These are phyloP conservation scores for Scaptomyza montana DNA, from an alignment of 1,140 invertebrate genomes.

Conservation along the genomic window DNA sequence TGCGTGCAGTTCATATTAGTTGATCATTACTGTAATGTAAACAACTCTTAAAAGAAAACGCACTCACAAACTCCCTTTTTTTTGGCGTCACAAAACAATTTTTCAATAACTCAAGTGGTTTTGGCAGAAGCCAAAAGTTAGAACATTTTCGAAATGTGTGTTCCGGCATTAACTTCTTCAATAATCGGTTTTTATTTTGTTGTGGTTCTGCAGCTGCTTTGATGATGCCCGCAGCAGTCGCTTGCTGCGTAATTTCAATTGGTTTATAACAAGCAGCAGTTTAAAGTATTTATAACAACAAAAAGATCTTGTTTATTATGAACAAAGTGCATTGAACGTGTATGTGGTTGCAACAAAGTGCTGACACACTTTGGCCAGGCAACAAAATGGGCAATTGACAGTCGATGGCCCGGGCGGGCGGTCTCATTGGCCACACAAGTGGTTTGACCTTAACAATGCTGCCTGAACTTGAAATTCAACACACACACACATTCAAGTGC, in stretches of 20 bases:
- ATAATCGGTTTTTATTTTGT: slow-evolving; percentile 48
- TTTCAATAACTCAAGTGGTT: slow-evolving; percentile 61
- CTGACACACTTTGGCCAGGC: slow-evolving; percentile 75
- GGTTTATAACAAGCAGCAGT: slow-evolving; percentile 60
- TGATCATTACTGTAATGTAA: slow-evolving; percentile 27
- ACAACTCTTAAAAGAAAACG: slow-evolving; percentile 26
- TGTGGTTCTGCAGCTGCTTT: slow-evolving; percentile 40
- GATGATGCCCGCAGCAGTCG: slow-evolving; percentile 55
- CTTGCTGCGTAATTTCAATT: slow-evolving; percentile 54
- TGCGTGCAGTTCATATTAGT: background rate
- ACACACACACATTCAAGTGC: slow-evolving; percentile 41
- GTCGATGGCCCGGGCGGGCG: slow-evolving; percentile 18
- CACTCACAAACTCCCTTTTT: slow-evolving; percentile 18
- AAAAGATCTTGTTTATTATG: slow-evolving; percentile 72
- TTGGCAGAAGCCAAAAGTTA: slow-evolving; percentile 2
- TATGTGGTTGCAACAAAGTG: slow-evolving; percentile 41
- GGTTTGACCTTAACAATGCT: slow-evolving; percentile 69
- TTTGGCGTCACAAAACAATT: slow-evolving; percentile 50
- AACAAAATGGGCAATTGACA: slow-evolving; percentile 41
- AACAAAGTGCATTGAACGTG: slow-evolving; percentile 69
- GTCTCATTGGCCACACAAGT: slow-evolving; percentile 67
- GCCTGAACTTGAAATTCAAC: slow-evolving; percentile 65
- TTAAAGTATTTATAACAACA: slow-evolving; percentile 53
- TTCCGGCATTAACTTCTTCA: slow-evolving; percentile 61
- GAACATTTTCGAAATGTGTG: slow-evolving; percentile 9